These are phyloP conservation scores for Torymus texanus DNA, from an alignment of 2,888 invertebrate species.

Conservation along the genomic window DNA sequence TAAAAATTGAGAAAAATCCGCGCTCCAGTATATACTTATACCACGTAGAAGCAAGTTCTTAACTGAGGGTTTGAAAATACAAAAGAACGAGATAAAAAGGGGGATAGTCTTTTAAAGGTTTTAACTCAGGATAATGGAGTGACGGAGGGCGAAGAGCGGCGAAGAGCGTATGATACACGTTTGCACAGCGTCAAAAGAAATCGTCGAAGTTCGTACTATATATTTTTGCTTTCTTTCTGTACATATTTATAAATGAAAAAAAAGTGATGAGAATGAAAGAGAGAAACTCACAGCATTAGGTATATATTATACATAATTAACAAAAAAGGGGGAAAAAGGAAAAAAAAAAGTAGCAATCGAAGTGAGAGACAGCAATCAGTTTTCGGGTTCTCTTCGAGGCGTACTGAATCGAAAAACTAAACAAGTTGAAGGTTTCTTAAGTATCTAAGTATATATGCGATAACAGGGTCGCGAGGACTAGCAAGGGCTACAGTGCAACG, in stretches of 20 bases:
- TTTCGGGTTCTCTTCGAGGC: conserved; percentile 19
- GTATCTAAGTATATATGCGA: conserved; percentile 17
- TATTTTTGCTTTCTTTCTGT: conserved; percentile 55
- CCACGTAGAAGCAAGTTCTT: conserved; percentile 16
- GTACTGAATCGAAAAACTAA: neutral
- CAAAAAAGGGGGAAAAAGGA: conserved; percentile 25
- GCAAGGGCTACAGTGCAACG: neutral
- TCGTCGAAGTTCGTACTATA: conserved; percentile 47
- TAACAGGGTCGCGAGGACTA: conserved; percentile 7
- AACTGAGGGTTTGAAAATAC: neutral
- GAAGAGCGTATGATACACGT: conserved; percentile 3
- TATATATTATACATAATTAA: conserved; percentile 44
- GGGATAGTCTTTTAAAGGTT: conserved; percentile 45
- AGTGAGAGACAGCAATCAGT: too few relatives aligned
- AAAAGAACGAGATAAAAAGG: too few relatives aligned
- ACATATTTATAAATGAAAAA: conserved; percentile 55
- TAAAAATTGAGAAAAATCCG: conserved; percentile 9
- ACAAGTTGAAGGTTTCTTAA: conserved; percentile 43
- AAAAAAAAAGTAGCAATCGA: neutral
- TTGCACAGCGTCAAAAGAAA: conserved; percentile 26
- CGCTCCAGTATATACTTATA: neutral
- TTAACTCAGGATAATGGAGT: conserved; percentile 9
- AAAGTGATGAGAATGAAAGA: conserved; percentile 5
- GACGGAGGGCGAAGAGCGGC: neutral
- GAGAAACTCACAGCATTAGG: conserved; percentile 42